Evolutionary conservation across 2,888 invertebrate species (phyloP), one percentile per base, ranked within the genome.

Genomic region (Chymomyza fuscimana): DNA sequence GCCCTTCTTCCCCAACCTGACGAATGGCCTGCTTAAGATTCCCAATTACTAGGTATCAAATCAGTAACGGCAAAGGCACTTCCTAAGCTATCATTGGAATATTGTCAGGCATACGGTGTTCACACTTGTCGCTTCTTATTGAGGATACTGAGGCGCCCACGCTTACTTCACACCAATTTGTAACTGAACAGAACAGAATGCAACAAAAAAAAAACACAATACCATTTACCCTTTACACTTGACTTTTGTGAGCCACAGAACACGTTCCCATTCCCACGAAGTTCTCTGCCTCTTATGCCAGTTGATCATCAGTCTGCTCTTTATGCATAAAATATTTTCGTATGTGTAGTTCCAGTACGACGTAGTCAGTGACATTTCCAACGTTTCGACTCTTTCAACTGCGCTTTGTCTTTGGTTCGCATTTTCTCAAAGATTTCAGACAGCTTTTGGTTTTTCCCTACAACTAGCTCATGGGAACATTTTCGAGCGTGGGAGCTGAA

Each of bases 401-500:
- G 58, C 25, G 15, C 70, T 74, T 74, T 65, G 64, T 65, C 60
- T 65, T 64, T 69, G 58, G 40, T 19, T 16, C 63, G 50, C 70
- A 69, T 77, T 77, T 77, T 73, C 73, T 70, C 65, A 69, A 65
- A 69, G 63, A 73, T 70, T 84, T 79, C 83, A 82, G 84, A 84
- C 86, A 83, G 82, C 78, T 82, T 76, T 74, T 75, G 36, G 58
- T 70, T 73, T 77, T 87, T 78, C 80, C 80, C 78, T 88, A 32
- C 32, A 32, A 32, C 32, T 32, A 32, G 4, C 88, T 66, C 83
- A 87, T 65, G 79, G 65, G 66, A 70, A 71, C 51, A 50, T 58
- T 63, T 58, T 65, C 65, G 67, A 79, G 84, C 83, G 83, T 83
- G 83, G 83, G 83, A 87, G 83, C 87, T 87, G 29, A 56, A 66